Evolutionary conservation across 2,888 invertebrate genomes (phyloP).

Genomic region (Catocala nupta): DNA sequence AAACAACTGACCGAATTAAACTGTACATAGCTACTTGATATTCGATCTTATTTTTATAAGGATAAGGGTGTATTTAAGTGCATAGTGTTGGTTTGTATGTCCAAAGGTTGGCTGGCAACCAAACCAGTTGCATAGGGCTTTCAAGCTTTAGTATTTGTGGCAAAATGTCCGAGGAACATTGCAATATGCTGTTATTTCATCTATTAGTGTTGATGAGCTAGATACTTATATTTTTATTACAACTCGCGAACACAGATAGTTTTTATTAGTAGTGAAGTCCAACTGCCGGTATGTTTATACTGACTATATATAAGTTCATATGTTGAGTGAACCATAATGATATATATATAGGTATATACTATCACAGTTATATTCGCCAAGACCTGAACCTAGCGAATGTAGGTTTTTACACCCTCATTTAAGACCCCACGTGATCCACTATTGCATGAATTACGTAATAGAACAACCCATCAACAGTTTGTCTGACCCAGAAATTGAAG

Average conservation of each 20-base stretch:
- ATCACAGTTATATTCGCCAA: too few relatives aligned
- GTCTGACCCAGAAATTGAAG: too few relatives aligned
- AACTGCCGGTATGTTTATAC: too few relatives aligned
- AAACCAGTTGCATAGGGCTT: conserved; percentile 35
- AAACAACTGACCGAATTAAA: conserved; percentile 30
- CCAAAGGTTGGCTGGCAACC: conserved; percentile 35
- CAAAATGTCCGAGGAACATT: conserved; percentile 20
- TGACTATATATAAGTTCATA: too few relatives aligned
- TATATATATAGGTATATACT: too few relatives aligned
- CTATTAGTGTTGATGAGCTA: background rate
- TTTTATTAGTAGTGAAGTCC: too few relatives aligned
- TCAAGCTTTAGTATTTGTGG: conserved; percentile 15
- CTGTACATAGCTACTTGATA: background rate
- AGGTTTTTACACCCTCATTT: too few relatives aligned
- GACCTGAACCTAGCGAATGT: too few relatives aligned
- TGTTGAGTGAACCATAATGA: too few relatives aligned
- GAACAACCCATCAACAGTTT: too few relatives aligned
- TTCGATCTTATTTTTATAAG: rapidly evolving
- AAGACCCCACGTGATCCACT: too few relatives aligned
- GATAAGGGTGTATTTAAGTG: conserved; percentile 5
- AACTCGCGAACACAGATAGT: background rate
- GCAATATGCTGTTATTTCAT: background rate
- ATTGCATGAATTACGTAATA: too few relatives aligned
- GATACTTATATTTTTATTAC: conserved; percentile 3
- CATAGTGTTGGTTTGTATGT: conserved; percentile 15